Percentiles rank a stretch among this genome's conserved stretches.
phyloP scores from a whole-genome alignment of 2,113 vertebrate species.

The Plectropomus leopardus region DNA sequence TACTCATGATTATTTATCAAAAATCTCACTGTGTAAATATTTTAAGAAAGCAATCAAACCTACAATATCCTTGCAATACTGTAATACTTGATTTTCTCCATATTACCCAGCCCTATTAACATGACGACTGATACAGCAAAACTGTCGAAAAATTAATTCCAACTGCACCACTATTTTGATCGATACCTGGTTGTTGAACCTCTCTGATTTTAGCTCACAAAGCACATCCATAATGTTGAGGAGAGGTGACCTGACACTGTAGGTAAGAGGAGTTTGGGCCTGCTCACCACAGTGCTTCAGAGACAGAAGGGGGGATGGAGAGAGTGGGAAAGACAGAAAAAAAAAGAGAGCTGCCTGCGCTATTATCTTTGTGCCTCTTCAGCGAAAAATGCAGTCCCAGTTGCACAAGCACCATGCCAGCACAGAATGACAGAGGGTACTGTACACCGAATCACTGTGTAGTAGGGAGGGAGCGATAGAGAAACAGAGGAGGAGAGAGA shows the following conservation, averaged over 20 bases:
- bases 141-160: too few species aligned
- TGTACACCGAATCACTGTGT: conserved; percentile 99
- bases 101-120: too few species aligned
- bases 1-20: too few species aligned
- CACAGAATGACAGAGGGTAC: conserved; percentile 99
- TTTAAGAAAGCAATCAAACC: too few species aligned
- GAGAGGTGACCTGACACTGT: conserved; percentile 39
- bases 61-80: too few species aligned
- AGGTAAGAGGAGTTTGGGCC: conserved; percentile 66
- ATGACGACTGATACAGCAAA: too few species aligned
- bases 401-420: conserved; percentile 99
- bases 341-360: conserved; percentile 91
- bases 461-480: conserved; percentile 93
- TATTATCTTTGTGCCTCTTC: conserved; percentile 98
- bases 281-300: conserved; percentile 76
- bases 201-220: conserved; percentile 1
- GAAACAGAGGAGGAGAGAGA: conserved; percentile 77
- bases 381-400: conserved; percentile 96
- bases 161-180: neutral
- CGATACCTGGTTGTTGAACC: neutral
- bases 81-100: too few species aligned
- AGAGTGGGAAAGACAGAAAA: conserved; percentile 64
- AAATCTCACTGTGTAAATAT: too few species aligned
- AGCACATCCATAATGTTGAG: conserved; percentile 10
- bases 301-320: conserved; percentile 58